A percentile compares a stretch with the other conserved stretches of the same genome.
Conservation (phyloP, 2,888 invertebrate species). For the Acleris laterana region DNA sequence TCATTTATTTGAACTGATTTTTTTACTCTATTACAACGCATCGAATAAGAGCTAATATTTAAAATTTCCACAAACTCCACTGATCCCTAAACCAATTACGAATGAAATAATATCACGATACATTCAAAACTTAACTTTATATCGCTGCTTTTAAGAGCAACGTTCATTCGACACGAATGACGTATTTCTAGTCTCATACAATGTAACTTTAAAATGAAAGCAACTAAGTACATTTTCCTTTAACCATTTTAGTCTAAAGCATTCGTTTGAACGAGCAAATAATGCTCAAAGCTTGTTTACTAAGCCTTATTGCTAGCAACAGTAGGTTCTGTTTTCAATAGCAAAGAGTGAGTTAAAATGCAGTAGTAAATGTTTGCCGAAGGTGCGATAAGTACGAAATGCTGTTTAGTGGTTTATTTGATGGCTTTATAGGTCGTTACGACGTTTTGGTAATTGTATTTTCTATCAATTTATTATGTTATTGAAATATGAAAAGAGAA, state of each 20-base stretch:
- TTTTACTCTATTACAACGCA: too few species aligned
- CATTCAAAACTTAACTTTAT: slow-evolving; percentile 4
- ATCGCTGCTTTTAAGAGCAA: not conserved
- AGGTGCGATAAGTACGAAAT: slow-evolving; percentile 41
- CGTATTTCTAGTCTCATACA: not conserved
- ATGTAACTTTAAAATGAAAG: not conserved
- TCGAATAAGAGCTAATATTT: not conserved
- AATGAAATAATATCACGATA: not conserved
- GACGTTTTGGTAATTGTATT: not conserved
- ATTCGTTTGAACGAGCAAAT: not conserved
- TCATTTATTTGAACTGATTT: too few species aligned
- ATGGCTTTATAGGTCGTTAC: slow-evolving; percentile 10
- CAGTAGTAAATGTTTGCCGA: slow-evolving; percentile 35
- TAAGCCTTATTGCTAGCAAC: not conserved
- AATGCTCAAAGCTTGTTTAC: not conserved
- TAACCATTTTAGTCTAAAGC: not conserved
- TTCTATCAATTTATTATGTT: too few species aligned
- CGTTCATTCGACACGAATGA: not conserved
- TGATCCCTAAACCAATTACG: slow-evolving; percentile 31
- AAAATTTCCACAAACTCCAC: slow-evolving; percentile 18
- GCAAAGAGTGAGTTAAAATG: not conserved
- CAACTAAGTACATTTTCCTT: not conserved
- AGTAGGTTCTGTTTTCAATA: slow-evolving; percentile 6
- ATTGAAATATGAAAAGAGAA: too few species aligned
- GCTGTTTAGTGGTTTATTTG: slow-evolving; percentile 43